Evolutionary conservation across 2,888 invertebrate genomes (phyloP).

Genomic region (Dilophus febrilis): DNA sequence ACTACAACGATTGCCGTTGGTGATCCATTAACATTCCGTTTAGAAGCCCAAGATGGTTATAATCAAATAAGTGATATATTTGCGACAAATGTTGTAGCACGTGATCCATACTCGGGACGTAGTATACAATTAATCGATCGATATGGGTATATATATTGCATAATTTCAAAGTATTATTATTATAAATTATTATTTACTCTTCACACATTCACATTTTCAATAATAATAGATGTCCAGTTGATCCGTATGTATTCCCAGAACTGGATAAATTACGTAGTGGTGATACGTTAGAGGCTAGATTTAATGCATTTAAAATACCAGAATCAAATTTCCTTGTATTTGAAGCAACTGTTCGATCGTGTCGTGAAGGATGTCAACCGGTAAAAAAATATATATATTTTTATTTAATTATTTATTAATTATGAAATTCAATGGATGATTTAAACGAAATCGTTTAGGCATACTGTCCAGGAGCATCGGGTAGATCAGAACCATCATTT

Average conservation of each 20-base stretch:
- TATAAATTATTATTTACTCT: not conserved
- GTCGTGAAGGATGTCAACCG: constrained; percentile 78
- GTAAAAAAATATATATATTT: constrained; percentile 25
- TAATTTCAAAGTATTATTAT: not conserved
- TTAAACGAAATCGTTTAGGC: constrained; percentile 33
- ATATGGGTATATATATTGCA: constrained; percentile 48
- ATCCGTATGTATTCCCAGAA: constrained; percentile 82
- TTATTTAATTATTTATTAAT: not conserved
- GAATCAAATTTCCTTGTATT: constrained; percentile 88
- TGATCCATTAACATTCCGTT: constrained; percentile 73
- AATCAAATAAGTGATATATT: constrained; percentile 81
- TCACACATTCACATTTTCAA: not conserved
- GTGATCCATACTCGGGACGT: constrained; percentile 81
- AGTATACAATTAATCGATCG: constrained; percentile 80
- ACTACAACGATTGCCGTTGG: constrained; percentile 89
- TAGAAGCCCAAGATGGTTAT: constrained; percentile 79
- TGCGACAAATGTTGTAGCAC: constrained; percentile 80
- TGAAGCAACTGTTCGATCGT: constrained; percentile 79
- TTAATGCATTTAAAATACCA: constrained; percentile 87
- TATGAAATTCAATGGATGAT: not conserved
- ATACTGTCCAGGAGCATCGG: constrained; percentile 63
- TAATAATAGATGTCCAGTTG: constrained; percentile 64
- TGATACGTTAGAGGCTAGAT: constrained; percentile 76
- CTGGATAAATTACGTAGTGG: constrained; percentile 70
- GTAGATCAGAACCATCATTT: constrained; percentile 66